Evolutionary conservation across 1,140 invertebrate genomes (phyloP).

Genomic region (Drosophila mayri): DNA sequence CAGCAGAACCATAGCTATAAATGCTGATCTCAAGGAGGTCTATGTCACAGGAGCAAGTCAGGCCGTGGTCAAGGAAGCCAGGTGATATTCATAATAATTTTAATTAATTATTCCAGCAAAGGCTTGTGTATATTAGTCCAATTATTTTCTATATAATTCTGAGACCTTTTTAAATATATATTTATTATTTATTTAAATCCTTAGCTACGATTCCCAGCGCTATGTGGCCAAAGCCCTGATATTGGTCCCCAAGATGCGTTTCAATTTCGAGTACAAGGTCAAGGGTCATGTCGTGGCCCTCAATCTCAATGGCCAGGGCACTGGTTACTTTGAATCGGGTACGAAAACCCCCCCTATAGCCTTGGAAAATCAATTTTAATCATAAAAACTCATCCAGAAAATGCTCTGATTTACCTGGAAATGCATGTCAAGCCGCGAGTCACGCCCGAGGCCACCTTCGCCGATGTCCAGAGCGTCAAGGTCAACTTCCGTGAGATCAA

Average conservation of each 20-base stretch:
- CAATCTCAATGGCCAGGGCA: conserved; percentile 88
- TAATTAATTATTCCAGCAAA: neutral
- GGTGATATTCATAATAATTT: conserved; percentile 12
- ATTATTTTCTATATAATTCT: neutral
- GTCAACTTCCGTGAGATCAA: conserved; percentile 60
- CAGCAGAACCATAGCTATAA: conserved; percentile 44
- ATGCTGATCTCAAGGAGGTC: conserved; percentile 65
- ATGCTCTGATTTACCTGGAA: conserved; percentile 86
- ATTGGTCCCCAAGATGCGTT: conserved; percentile 87
- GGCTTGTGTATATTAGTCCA: neutral
- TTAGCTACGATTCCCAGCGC: conserved; percentile 46
- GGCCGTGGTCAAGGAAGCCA: conserved; percentile 44
- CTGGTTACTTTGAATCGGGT: conserved; percentile 89
- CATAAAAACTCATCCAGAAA: conserved; percentile 79
- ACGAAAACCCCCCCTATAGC: conserved; percentile 54
- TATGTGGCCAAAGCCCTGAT: conserved; percentile 65
- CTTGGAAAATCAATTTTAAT: neutral
- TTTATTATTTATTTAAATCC: neutral
- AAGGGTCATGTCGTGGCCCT: conserved; percentile 89
- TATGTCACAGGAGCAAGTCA: conserved; percentile 47
- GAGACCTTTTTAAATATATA: neutral
- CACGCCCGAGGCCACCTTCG: conserved; percentile 87
- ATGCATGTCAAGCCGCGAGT: conserved; percentile 86
- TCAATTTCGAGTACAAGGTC: conserved; percentile 89
- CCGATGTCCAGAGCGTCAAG: conserved; percentile 86